Evolutionary conservation across 1,140 invertebrate species (phyloP), one percentile per base, ranked within the genome.

Genomic region (Antheraea mylitta): DNA sequence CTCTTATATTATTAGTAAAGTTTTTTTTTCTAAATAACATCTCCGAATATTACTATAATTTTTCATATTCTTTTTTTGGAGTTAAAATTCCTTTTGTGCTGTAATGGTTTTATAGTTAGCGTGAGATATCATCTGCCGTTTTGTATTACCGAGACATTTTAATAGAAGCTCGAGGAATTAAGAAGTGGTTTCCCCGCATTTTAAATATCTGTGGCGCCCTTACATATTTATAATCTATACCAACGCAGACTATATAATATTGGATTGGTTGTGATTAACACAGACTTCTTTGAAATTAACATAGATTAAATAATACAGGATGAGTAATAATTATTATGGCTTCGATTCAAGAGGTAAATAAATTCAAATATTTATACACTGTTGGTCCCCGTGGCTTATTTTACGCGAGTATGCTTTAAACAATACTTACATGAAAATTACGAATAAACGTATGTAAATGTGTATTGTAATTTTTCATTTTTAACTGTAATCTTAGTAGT

Each of bases 31-130:
- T 42, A 42, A 53, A 53, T 53, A 53, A 53, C 45, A 53, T 53
- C 45, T 53, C 45, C 45, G 45, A 53, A 53, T 53, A 53, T 53
- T 53, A 53, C 45, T 53, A 53, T 53, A 53, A 53, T 53, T 53
- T 53, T 53, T 53, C 45, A 53, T 53, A 53, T 53, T 0, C 16
- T 13, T 53, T 53, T 53, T 53, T 53, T 16, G 16, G 16, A 53
- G 45, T 53, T 53, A 53, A 53, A 53, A 53, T 53, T 53, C 45
- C 45, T 53, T 53, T 53, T 53, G 45, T 53, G 9, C 11, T 53
- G 45, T 53, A 53, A 53, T 53, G 45, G 45, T 5, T 53, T 53
- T 53, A 53, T 53, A 53, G 11, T n/a, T 9, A 13, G 45, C 45
- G 11, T 53, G 45, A 16, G 45, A 53, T 53, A 53, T 53, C 45